Conservation (phyloP, 2,113 vertebrate genomes). For the Aphelocoma coerulescens region DNA sequence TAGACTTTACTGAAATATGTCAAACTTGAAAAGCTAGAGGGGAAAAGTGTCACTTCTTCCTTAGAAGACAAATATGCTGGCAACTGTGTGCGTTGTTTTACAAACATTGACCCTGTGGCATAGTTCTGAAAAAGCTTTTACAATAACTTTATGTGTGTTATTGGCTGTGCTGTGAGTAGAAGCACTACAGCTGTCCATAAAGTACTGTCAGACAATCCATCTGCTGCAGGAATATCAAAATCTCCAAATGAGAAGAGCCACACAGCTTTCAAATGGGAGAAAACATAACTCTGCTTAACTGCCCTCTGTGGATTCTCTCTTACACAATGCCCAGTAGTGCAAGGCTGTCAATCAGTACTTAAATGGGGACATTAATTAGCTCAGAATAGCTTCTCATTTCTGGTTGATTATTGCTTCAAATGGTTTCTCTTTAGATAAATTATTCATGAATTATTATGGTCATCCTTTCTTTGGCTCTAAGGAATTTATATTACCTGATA, state of each 20-base stretch:
- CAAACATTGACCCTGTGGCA: not conserved
- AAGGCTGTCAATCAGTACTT: not conserved
- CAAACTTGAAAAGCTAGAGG: not conserved
- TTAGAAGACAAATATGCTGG: not conserved
- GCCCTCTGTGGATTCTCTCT: not conserved
- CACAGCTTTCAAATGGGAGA: not conserved
- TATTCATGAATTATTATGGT: not conserved
- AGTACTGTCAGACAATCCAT: not conserved
- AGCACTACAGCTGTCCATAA: not conserved
- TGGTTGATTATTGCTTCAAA: not conserved
- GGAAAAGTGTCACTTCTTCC: not conserved
- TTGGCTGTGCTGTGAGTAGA: not conserved
- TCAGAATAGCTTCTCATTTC: not conserved
- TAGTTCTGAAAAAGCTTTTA: not conserved
- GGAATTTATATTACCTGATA: not conserved
- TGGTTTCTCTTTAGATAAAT: not conserved
- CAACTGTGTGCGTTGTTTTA: not conserved
- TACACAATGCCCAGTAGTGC: not conserved
- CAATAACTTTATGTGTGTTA: not conserved
- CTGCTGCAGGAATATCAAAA: not conserved
- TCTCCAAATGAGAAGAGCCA: not conserved
- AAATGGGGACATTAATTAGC: not conserved
- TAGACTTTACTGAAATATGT: not conserved
- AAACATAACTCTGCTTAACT: not conserved
- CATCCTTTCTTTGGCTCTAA: not conserved